Conservation (phyloP, 2,797 vertebrate species). For the Rhinichthys osculus region DNA sequence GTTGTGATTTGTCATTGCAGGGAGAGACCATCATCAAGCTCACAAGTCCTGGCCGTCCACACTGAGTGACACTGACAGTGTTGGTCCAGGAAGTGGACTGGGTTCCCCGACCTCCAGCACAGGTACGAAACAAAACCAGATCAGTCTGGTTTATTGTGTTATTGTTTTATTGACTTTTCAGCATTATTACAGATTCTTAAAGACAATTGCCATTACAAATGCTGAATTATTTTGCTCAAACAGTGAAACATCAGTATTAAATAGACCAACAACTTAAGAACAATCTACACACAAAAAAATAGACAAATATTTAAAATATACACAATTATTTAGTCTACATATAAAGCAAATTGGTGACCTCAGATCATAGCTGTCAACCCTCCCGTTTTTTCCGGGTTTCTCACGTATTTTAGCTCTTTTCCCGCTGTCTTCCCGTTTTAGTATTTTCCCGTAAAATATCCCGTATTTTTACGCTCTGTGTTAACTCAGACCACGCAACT, state of each 20-base stretch:
- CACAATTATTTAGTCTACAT: background rate
- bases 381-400: too few species aligned
- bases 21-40: conserved; percentile 72
- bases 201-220: background rate
- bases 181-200: background rate
- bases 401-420: too few species aligned
- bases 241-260: background rate
- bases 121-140: conserved; percentile 68
- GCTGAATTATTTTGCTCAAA: background rate
- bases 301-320: background rate
- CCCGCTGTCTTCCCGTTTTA: too few species aligned
- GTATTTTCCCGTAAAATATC: too few species aligned
- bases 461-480: too few species aligned
- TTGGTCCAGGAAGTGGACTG: conserved; percentile 72
- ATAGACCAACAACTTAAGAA: background rate
- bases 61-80: conserved; percentile 79
- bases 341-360: background rate
- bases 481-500: too few species aligned
- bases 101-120: conserved; percentile 78
- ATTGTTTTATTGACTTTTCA: background rate
- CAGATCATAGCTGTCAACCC: too few species aligned
- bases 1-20: conserved; percentile 67
- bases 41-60: conserved; percentile 94
- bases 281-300: background rate
- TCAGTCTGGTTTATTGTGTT: too few species aligned